phyloP scores from a whole-genome alignment of 2,797 vertebrate genomes.

The Huso huso region DNA sequence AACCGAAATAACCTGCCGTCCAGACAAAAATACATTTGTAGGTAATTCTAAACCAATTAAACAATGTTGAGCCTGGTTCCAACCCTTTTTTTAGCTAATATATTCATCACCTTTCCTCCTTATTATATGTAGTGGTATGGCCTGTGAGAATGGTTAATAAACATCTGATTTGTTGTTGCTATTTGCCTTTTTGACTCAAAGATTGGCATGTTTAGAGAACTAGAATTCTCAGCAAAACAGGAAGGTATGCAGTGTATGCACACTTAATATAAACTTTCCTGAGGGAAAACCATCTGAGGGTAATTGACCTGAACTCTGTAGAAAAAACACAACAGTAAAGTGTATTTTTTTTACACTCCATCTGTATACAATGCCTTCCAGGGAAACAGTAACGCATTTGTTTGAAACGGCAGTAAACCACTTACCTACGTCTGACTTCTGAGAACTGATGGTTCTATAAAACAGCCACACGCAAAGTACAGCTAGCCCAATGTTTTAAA shows the following conservation, averaged over 20 bases:
- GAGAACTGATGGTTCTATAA: constrained; percentile 57
- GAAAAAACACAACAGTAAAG: constrained; percentile 41
- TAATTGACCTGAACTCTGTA: constrained; percentile 71
- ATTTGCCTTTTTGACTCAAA: constrained; percentile 46
- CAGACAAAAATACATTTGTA: constrained; percentile 61
- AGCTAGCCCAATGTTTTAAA: too few relatives aligned
- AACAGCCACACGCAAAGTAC: not conserved
- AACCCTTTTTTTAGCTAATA: not conserved
- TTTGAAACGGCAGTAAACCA: constrained; percentile 48
- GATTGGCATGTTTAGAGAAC: constrained; percentile 23
- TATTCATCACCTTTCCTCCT: not conserved
- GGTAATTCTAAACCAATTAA: constrained; percentile 57
- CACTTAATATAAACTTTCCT: constrained; percentile 67
- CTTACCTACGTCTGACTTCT: constrained; percentile 61
- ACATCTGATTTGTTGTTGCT: constrained; percentile 48
- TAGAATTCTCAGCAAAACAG: constrained; percentile 48
- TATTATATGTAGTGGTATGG: not conserved
- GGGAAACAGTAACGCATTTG: constrained; percentile 61
- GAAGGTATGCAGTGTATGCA: constrained; percentile 57
- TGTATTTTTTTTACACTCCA: constrained; percentile 41
- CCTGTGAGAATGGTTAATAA: not conserved
- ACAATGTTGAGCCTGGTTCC: constrained; percentile 17
- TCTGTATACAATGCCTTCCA: constrained; percentile 34
- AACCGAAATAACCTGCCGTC: constrained; percentile 29
- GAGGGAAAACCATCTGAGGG: constrained; percentile 58